Conservation (phyloP, 1,140 invertebrate species). For the Drosophila orosa region DNA sequence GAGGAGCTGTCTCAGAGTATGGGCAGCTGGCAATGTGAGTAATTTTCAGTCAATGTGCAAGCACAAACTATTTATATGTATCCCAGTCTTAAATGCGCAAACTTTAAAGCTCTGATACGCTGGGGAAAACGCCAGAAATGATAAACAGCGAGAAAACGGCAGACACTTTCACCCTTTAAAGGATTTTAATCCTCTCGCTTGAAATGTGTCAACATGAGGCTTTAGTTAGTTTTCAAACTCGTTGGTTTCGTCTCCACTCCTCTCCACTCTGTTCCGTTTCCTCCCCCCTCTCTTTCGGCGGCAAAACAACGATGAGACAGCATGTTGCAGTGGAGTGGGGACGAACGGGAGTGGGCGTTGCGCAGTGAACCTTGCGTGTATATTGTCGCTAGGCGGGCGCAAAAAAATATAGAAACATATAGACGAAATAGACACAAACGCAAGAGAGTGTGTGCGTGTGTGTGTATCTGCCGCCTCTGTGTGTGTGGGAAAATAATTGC, state of each 20-base stretch:
- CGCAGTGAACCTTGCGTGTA: conserved; percentile 77
- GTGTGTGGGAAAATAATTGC: conserved; percentile 62
- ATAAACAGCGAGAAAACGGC: conserved; percentile 22
- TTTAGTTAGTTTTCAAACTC: conserved; percentile 44
- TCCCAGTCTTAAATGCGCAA: conserved; percentile 26
- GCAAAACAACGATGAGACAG: conserved; percentile 78
- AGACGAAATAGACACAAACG: conserved; percentile 43
- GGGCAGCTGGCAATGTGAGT: conserved; percentile 3
- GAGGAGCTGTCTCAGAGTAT: conserved; percentile 23
- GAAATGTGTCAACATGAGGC: conserved; percentile 75
- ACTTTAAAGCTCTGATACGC: conserved; percentile 51
- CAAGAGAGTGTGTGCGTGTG: conserved; percentile 13
- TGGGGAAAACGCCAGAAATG: conserved; percentile 8
- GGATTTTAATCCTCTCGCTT: conserved; percentile 51
- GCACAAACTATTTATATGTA: conserved; percentile 59
- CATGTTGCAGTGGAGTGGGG: conserved; percentile 62
- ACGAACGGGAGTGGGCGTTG: conserved; percentile 47
- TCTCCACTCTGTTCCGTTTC: conserved; percentile 6
- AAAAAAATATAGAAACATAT: conserved; percentile 39
- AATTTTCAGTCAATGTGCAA: conserved; percentile 69
- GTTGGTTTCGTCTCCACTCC: conserved; percentile 26
- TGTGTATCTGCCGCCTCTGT: conserved; percentile 33
- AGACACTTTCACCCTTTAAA: conserved; percentile 79
- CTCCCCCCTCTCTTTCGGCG: conserved; percentile 40
- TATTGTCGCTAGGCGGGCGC: conserved; percentile 65